Evolutionary conservation across 2,113 vertebrate genomes (phyloP), one percentile per base, ranked within the genome.

Genomic region (Apaloderma vittatum): DNA sequence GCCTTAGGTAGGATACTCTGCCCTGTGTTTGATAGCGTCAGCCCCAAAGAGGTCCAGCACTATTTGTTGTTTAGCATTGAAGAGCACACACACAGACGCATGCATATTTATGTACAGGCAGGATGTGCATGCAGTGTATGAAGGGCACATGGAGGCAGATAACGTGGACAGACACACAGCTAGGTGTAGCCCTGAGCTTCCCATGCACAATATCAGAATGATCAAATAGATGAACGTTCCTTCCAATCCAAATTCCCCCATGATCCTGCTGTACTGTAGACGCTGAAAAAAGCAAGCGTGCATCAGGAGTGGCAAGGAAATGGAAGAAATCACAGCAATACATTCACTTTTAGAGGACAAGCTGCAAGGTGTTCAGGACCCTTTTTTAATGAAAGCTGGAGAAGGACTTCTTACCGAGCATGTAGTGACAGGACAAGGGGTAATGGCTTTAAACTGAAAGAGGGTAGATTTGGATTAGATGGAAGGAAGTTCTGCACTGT

Each of bases 51-150:
- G 14, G 5, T 34, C 68, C 59, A 19, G 32, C 22, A 7, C 22
- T 70, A 2, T 20, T 62, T 62, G 4, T 40, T 90, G 66, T 43
- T 36, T 36, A 74, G 30, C 65, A 11, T 19, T 65, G 24, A 16
- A 40, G 36, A 0, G 1, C 5, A 23, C 49, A 54, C 15, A 15
- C 43, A 3, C 6, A 11, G 34, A 13, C 29, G 3, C 22, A 1
- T 8, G 16, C 23, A 6, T 11, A 2, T 11, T 5, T 27, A 3
- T 6, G 48, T 30, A 32, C 24, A 12, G 16, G 22, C 29, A 52
- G 72, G 54, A 32, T 3, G 14, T 14, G 59, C 22, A 3, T 8
- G 11, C 1, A 2, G n/a, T 18, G n/a, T 2, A 0, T 8, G 27
- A 88, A 63, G 43, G 62, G 45, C 40, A 52, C 20, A 26, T 6